Percentiles rank a stretch among this genome's conserved stretches.
Conservation (phyloP, 1,140 invertebrate genomes). For the Frieseomelitta varia region DNA sequence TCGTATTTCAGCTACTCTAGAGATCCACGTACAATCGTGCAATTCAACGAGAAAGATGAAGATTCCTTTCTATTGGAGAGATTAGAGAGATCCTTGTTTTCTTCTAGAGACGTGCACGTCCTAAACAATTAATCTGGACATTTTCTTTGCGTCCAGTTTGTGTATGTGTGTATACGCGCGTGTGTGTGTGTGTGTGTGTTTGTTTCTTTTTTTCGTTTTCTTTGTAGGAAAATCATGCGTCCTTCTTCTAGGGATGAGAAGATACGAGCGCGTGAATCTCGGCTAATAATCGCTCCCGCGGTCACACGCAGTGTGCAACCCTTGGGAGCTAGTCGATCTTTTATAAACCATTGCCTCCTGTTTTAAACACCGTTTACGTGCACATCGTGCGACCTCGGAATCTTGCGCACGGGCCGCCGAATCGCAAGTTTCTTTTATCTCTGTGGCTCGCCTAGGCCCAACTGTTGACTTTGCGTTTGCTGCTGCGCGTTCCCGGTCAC, state of each 20-base stretch:
- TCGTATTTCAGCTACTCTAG: constrained; percentile 31
- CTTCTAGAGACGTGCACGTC: constrained; percentile 19
- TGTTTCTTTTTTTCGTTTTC: background rate
- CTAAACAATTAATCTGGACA: constrained; percentile 17
- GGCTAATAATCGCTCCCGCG: constrained; percentile 18
- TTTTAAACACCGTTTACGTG: constrained; percentile 39
- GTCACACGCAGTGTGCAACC: constrained; percentile 22
- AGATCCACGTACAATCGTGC: constrained; percentile 19
- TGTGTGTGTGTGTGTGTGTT: too few species aligned
- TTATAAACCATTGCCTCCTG: constrained; percentile 27
- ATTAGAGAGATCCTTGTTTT: constrained; percentile 10
- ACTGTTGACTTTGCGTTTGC: constrained; percentile 73
- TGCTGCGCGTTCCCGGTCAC: constrained; percentile 73
- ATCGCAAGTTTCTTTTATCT: constrained; percentile 77
- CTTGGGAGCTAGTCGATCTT: constrained; percentile 26
- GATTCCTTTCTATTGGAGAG: background rate
- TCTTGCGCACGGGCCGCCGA: constrained; percentile 63
- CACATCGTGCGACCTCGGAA: constrained; percentile 55
- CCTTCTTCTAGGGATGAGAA: constrained; percentile 26
- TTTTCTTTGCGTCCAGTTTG: background rate
- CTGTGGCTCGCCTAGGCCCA: constrained; percentile 77
- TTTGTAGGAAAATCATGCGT: constrained; percentile 9
- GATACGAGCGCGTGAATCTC: constrained; percentile 20
- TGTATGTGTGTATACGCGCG: background rate
- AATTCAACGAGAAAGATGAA: constrained; percentile 13